A percentile compares a stretch with the other conserved stretches of the same genome.
Conservation (phyloP, 2,888 invertebrate genomes). For the Patella depressa region DNA sequence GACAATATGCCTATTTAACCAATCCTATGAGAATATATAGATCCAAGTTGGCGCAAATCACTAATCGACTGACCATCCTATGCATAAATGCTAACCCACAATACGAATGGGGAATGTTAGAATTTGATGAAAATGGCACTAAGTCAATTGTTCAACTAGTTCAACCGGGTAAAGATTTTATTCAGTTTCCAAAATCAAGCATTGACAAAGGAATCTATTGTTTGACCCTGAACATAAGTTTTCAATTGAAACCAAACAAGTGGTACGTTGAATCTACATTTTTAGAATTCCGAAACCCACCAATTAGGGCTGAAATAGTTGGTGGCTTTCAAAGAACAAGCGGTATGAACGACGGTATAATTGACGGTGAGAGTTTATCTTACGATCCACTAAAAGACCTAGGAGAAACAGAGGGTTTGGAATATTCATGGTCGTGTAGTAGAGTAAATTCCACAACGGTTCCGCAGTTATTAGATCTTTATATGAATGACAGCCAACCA, state of each 20-base stretch:
- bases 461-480: background rate
- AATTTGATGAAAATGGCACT: background rate
- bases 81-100: conserved; percentile 11
- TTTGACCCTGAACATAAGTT: conserved; percentile 17
- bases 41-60: conserved; percentile 6
- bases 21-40: conserved; percentile 18
- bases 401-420: conserved; percentile 18
- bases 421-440: conserved; percentile 19
- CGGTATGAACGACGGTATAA: conserved; percentile 5
- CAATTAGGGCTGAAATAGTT: conserved; percentile 11
- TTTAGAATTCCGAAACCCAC: conserved; percentile 16
- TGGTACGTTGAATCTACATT: conserved; percentile 21
- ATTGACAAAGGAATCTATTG: conserved; percentile 11
- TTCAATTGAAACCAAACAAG: background rate
- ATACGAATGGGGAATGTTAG: conserved; percentile 11
- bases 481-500: background rate
- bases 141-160: background rate
- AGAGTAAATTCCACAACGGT: background rate
- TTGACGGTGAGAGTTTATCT: conserved; percentile 19
- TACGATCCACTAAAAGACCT: conserved; percentile 23
- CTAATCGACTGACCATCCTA: conserved; percentile 10
- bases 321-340: conserved; percentile 18
- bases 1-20: conserved; percentile 11
- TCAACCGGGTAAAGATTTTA: conserved; percentile 13
- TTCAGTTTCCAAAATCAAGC: conserved; percentile 1